These are phyloP conservation scores for Lasiommata megera DNA, from an alignment of 2,888 invertebrate species.

Conservation along the genomic window DNA sequence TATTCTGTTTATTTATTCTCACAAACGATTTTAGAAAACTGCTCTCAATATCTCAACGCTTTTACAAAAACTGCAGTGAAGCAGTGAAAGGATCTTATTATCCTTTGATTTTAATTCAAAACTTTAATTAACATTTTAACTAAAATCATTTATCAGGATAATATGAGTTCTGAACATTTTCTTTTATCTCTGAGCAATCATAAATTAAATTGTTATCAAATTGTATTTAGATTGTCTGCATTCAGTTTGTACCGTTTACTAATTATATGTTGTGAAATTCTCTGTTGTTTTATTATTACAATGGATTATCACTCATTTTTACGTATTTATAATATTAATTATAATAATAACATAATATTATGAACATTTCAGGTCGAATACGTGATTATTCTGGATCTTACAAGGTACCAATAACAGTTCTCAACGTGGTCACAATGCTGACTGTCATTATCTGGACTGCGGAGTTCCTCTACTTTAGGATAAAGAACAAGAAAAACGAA, in stretches of 20 bases:
- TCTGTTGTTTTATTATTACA: neutral
- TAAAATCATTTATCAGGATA: no score
- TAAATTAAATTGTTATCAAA: neutral
- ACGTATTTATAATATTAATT: no score
- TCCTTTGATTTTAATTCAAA: no score
- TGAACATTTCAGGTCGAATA: slow-evolving; percentile 73
- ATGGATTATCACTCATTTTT: no score
- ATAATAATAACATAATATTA: neutral
- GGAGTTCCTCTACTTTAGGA: slow-evolving; percentile 69
- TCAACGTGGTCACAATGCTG: slow-evolving; percentile 81
- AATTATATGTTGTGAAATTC: no score
- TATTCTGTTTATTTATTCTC: no score
- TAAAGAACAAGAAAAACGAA: slow-evolving; percentile 48
- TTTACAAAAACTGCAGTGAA: no score
- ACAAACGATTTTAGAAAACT: no score
- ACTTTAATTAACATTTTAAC: no score
- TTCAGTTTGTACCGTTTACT: neutral
- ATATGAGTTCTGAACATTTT: no score
- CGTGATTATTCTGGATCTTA: slow-evolving; percentile 83
- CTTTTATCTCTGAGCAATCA: neutral
- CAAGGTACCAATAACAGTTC: slow-evolving; percentile 79
- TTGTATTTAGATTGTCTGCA: neutral
- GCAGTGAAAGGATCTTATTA: no score
- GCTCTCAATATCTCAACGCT: no score
- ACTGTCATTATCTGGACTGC: slow-evolving; percentile 82